Evolutionary conservation across 1,140 invertebrate species (phyloP).

Genomic region (Hetaerina americana): DNA sequence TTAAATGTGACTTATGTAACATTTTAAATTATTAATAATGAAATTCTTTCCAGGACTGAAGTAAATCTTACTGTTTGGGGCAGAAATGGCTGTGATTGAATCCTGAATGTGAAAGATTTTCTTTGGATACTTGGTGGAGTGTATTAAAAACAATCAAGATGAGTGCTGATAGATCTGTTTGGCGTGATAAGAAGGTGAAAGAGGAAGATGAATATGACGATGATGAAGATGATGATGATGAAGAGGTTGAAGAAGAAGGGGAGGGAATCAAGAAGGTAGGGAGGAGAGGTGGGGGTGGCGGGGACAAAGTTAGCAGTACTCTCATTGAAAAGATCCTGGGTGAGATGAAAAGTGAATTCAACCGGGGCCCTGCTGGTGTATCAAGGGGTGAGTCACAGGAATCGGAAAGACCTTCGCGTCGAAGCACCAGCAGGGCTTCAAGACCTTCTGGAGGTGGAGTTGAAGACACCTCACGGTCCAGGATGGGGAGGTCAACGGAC

Average conservation of each 20-base stretch:
- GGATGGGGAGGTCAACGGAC: background rate
- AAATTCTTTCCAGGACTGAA: too few species aligned
- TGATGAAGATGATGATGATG: background rate
- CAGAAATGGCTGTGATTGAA: too few species aligned
- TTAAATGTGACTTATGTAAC: too few species aligned
- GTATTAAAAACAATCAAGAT: too few species aligned
- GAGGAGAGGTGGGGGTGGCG: background rate
- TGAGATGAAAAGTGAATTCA: constrained; percentile 36
- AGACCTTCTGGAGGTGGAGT: background rate
- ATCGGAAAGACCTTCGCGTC: background rate
- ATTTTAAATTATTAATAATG: too few species aligned
- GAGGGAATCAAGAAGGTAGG: background rate
- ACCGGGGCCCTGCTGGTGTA: constrained; percentile 22
- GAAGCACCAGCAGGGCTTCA: background rate
- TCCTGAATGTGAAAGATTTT: too few species aligned
- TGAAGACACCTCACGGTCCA: background rate
- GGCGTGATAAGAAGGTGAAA: background rate
- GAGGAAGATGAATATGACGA: background rate
- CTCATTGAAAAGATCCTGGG: constrained; percentile 32
- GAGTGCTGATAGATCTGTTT: background rate
- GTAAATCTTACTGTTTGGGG: too few species aligned
- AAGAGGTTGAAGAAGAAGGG: background rate
- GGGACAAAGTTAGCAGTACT: constrained; percentile 6
- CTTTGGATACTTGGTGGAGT: too few species aligned
- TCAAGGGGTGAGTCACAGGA: constrained; percentile 12